Conservation (phyloP, 2,797 vertebrate genomes). For the Rousettus madagascariensis region DNA sequence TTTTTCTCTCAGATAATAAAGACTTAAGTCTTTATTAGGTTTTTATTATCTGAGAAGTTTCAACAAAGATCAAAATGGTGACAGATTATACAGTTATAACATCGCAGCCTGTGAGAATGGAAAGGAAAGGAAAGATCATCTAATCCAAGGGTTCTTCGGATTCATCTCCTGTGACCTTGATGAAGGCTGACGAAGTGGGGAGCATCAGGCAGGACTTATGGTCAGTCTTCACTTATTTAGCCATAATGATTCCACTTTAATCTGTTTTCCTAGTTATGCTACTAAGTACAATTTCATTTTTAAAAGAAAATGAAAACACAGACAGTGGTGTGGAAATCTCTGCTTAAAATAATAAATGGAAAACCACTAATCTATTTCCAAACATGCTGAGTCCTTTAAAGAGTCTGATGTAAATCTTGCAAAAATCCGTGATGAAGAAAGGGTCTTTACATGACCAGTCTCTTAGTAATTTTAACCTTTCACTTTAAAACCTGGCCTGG, state of each 20-base stretch:
- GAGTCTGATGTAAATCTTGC: neutral
- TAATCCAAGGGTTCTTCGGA: neutral
- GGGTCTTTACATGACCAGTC: neutral
- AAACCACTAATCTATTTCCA: neutral
- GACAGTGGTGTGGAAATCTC: neutral
- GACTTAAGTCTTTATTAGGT: neutral
- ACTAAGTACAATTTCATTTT: neutral
- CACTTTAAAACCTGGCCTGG: neutral
- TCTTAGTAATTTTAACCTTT: neutral
- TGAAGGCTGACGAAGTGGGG: neutral
- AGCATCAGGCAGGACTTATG: neutral
- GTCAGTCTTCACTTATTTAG: neutral
- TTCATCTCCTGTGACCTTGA: neutral
- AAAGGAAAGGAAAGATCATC: neutral
- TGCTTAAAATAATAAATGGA: neutral
- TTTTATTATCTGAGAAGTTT: neutral
- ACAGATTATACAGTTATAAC: neutral
- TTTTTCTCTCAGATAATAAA: neutral
- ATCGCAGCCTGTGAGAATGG: neutral
- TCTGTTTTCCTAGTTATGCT: neutral
- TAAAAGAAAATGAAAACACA: neutral
- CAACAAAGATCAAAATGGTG: neutral
- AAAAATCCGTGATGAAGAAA: neutral
- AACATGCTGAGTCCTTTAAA: neutral
- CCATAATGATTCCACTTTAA: neutral